Conservation (phyloP, 2,888 invertebrate genomes). For the Coronaproctus castanopsis region DNA sequence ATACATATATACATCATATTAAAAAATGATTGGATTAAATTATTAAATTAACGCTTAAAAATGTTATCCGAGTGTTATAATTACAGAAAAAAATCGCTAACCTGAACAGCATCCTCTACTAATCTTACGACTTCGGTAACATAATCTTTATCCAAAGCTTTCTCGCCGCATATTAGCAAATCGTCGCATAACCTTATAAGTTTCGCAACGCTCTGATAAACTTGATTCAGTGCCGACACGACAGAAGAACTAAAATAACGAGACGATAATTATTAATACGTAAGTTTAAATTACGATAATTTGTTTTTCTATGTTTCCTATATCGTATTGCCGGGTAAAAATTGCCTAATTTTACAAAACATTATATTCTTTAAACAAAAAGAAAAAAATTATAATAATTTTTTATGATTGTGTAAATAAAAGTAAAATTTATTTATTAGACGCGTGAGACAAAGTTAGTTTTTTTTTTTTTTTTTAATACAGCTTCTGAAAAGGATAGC, state of each 20-base stretch:
- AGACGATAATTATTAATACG: neutral
- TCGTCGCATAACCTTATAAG: conserved; percentile 78
- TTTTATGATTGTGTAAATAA: no score
- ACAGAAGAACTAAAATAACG: conserved; percentile 36
- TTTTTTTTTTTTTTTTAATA: no score
- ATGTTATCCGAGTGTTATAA: no score
- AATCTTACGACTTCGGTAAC: conserved; percentile 42
- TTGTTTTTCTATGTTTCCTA: neutral
- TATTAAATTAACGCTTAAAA: no score
- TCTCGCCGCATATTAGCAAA: conserved; percentile 52
- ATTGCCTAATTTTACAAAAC: no score
- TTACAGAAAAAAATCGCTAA: conserved; percentile 23
- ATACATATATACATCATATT: no score
- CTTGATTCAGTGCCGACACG: conserved; percentile 60
- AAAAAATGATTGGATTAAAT: no score
- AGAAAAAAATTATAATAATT: no score
- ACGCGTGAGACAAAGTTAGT: no score
- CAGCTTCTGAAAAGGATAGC: no score
- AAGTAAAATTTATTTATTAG: no score
- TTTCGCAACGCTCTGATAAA: conserved; percentile 68
- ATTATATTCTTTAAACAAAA: no score
- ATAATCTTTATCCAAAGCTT: conserved; percentile 24
- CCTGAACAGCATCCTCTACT: conserved; percentile 51
- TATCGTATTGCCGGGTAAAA: neutral
- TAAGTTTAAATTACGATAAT: neutral